Conservation (phyloP, 1,140 invertebrate genomes). For the Heliconius himera region DNA sequence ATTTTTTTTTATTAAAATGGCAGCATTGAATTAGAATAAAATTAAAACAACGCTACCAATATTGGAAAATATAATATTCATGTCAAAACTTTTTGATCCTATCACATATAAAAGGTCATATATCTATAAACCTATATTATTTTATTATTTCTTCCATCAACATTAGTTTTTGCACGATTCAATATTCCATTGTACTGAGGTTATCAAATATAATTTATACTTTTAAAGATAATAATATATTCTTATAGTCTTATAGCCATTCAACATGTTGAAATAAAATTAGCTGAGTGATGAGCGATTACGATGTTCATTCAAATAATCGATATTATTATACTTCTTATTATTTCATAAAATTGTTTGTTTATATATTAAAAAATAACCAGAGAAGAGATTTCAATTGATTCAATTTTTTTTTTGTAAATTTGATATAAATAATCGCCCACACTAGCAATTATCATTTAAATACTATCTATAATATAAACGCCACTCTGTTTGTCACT, state of each 20-base stretch:
- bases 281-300: background rate
- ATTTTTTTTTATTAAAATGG: background rate
- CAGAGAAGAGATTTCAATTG: background rate
- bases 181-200: conserved; percentile 14
- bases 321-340: background rate
- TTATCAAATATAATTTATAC: conserved; percentile 13
- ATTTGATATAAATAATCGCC: background rate
- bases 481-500: conserved; percentile 2
- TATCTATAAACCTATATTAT: conserved; percentile 30
- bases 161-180: conserved; percentile 24
- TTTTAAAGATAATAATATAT: conserved; percentile 16
- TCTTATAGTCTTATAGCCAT: conserved; percentile 15
- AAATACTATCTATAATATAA: background rate
- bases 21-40: background rate
- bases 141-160: conserved; percentile 37
- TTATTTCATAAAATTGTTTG: background rate
- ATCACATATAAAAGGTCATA: conserved; percentile 17
- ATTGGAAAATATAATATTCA: background rate
- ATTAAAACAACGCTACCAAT: background rate
- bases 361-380: background rate
- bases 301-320: background rate
- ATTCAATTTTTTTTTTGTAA: background rate
- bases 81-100: background rate
- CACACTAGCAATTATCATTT: background rate
- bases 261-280: conserved; percentile 13